Conservation (phyloP, 2,797 vertebrate genomes). For the Pelochelys cantorii region DNA sequence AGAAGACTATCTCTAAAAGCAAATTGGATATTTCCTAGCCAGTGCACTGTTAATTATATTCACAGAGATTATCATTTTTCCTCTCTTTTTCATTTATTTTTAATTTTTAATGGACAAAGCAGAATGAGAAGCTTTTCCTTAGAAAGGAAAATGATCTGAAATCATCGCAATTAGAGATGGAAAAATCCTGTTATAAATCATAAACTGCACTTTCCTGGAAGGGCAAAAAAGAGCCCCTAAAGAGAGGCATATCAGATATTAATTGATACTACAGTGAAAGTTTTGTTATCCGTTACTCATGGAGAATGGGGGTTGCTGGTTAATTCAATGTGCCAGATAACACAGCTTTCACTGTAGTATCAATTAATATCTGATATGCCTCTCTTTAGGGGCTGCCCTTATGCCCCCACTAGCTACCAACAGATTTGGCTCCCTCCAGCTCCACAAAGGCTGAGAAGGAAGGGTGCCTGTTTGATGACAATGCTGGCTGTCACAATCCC, state of each 20-base stretch:
- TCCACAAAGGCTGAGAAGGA: no score
- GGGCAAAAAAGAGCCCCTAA: not conserved
- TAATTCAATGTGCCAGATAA: no score
- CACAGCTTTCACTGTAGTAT: no score
- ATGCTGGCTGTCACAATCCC: no score
- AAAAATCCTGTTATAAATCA: not conserved
- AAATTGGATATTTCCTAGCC: not conserved
- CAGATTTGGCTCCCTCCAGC: no score
- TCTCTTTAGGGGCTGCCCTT: no score
- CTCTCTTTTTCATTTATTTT: not conserved
- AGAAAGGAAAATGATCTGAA: rapidly evolving
- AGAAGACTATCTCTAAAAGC: not conserved
- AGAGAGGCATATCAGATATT: not conserved
- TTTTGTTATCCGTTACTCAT: no score
- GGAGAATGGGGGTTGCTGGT: no score
- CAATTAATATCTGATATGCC: no score
- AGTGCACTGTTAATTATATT: not conserved
- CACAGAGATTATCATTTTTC: not conserved
- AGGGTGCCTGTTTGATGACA: no score
- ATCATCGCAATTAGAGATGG: not conserved
- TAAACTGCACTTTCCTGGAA: not conserved
- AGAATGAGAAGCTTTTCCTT: not conserved
- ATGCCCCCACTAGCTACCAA: no score
- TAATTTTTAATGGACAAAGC: not conserved
- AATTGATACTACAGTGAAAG: not conserved